Evolutionary conservation across 2,888 invertebrate genomes (phyloP), one percentile per base, ranked within the genome.

Genomic region (Pterostichus niger): DNA sequence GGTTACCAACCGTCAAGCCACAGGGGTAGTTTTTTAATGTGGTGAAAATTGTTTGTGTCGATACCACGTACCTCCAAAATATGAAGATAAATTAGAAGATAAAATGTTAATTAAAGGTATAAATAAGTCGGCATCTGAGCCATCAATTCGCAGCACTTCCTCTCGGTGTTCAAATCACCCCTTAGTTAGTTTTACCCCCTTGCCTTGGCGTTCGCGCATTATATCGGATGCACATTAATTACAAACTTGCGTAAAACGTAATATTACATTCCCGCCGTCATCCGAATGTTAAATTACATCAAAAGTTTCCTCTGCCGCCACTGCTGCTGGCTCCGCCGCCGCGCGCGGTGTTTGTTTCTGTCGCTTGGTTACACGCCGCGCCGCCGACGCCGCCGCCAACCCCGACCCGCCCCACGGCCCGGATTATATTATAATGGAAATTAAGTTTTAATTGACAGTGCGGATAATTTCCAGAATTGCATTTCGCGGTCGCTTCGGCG

Each of bases 371-470:
- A 59, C 82, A 52, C 73, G 75, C 40, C 56, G 68, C 81, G 68
- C 81, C 35, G 40, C 46, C 68, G 64, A n/a, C 15, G 40, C 17
- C 44, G 10, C 68, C 40, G 40, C 52, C 15, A n/a, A 13, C 31
- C 84, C 85, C 83, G 33, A 59, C 76, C 54, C 79, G 77, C 85
- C 84, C 84, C 84, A 80, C 68, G 83, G 83, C 86, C 86, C 86
- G 86, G 88, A 88, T 87, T 86, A 86, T 87, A 87, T 87, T 87
- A 87, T 87, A 88, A 88, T 87, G 87, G 87, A 87, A 87, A 88
- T 88, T 87, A 87, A 87, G 87, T 88, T 88, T 88, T 88, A 88
- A 88, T 88, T 88, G 88, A 87, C 87, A 87, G 85, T 83, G 84
- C 84, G 84, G 83, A 82, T 84, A 84, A 80, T 78, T 77, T 83